Conservation (phyloP, 2,888 invertebrate genomes). For the Petrolisthes manimaculis region DNA sequence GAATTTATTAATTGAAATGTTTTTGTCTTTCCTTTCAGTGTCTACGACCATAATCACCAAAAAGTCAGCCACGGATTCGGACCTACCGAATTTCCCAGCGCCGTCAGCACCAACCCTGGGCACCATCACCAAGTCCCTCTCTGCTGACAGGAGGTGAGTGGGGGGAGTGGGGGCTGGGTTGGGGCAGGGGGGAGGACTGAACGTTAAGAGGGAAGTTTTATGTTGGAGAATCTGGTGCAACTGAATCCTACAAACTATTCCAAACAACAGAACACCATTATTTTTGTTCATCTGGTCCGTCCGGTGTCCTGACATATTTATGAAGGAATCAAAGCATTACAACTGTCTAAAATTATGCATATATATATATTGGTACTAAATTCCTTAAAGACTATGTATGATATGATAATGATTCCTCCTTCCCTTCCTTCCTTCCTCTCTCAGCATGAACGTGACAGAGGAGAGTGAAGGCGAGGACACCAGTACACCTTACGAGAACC, state of each 20-base stretch:
- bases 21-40: background rate
- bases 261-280: too few relatives aligned
- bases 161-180: background rate
- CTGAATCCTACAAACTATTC: too few relatives aligned
- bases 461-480: slow-evolving; percentile 51
- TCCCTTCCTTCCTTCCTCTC: too few relatives aligned
- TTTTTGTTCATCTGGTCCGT: too few relatives aligned
- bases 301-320: too few relatives aligned
- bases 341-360: background rate
- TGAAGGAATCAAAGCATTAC: background rate
- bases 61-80: slow-evolving; percentile 60
- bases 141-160: slow-evolving; percentile 56
- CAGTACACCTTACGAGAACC: slow-evolving; percentile 82
- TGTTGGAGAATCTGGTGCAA: too few relatives aligned
- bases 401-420: background rate
- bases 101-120: slow-evolving; percentile 47
- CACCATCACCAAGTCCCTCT: slow-evolving; percentile 50
- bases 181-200: background rate
- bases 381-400: background rate
- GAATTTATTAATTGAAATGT: background rate
- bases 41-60: slow-evolving; percentile 21
- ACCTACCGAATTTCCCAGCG: slow-evolving; percentile 58
- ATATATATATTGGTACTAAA: background rate
- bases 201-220: too few relatives aligned
- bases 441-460: slow-evolving; percentile 43